Evolutionary conservation across 2,888 invertebrate species (phyloP).

Genomic region (Elaeidobius kamerunicus): DNA sequence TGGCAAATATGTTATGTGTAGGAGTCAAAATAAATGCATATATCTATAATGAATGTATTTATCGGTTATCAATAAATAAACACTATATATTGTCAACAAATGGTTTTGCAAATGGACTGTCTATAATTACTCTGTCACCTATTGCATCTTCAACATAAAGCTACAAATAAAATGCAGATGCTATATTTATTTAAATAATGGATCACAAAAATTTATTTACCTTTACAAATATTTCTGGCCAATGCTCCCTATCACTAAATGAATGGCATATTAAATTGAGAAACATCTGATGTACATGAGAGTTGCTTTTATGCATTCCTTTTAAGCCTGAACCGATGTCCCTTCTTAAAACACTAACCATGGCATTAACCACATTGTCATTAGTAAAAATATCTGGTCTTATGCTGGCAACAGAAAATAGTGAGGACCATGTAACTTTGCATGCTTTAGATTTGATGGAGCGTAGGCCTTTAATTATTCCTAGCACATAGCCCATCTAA

Average conservation of each 20-base stretch:
- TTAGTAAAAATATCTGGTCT: slow-evolving; percentile 73
- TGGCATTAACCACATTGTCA: slow-evolving; percentile 71
- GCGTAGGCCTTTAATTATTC: slow-evolving; percentile 78
- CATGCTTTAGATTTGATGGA: slow-evolving; percentile 82
- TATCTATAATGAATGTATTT: no score
- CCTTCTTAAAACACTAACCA: slow-evolving; percentile 77
- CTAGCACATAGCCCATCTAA: slow-evolving; percentile 75
- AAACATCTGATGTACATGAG: slow-evolving; percentile 75
- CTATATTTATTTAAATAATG: neutral
- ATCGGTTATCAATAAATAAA: no score
- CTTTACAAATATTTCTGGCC: slow-evolving; percentile 92
- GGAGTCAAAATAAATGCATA: no score
- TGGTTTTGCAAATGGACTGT: slow-evolving; percentile 84
- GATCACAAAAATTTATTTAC: slow-evolving; percentile 47
- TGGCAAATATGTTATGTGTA: no score
- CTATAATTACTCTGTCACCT: slow-evolving; percentile 92
- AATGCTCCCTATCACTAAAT: slow-evolving; percentile 76
- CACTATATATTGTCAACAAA: slow-evolving; percentile 92
- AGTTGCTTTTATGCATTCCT: slow-evolving; percentile 66
- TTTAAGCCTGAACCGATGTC: slow-evolving; percentile 70
- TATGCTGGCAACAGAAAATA: slow-evolving; percentile 78
- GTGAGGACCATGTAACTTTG: slow-evolving; percentile 68
- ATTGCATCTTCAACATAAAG: slow-evolving; percentile 93
- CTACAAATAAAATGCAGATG: slow-evolving; percentile 48
- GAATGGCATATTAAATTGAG: slow-evolving; percentile 82